Percentiles rank a stretch among this genome's conserved stretches.
These are phyloP conservation scores for Drosophila pullipes DNA, from an alignment of 2,888 invertebrate genomes.

Conservation along the genomic window DNA sequence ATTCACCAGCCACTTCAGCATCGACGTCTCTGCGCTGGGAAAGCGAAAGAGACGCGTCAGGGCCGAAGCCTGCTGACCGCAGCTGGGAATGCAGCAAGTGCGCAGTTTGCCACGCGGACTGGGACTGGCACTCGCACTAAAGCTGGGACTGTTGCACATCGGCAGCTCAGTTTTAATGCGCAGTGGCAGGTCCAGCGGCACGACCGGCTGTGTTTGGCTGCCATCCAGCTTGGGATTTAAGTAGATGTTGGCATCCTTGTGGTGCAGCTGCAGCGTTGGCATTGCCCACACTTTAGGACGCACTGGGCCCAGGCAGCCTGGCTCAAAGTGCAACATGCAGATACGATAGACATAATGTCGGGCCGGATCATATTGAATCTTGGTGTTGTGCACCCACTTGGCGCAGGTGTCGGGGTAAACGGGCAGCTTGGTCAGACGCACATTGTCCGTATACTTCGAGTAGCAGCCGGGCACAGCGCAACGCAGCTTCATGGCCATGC, in stretches of 20 bases:
- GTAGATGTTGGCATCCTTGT: conserved; percentile 47
- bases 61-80: conserved; percentile 38
- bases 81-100: conserved; percentile 62
- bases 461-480: conserved; percentile 77
- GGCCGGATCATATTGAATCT: conserved; percentile 56
- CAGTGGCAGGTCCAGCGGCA: conserved; percentile 37
- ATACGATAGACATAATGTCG: conserved; percentile 68
- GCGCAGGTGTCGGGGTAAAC: conserved; percentile 40
- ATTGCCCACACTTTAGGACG: conserved; percentile 56
- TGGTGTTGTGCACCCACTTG: conserved; percentile 79
- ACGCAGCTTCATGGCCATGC: conserved; percentile 55
- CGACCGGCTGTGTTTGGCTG: not conserved
- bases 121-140: conserved; percentile 56
- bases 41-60: conserved; percentile 63
- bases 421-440: conserved; percentile 69
- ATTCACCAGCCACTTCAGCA: conserved; percentile 74
- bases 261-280: conserved; percentile 63
- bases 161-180: conserved; percentile 43
- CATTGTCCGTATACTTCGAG: conserved; percentile 61
- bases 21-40: conserved; percentile 54
- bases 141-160: conserved; percentile 44
- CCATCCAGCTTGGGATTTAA: conserved; percentile 33
- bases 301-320: conserved; percentile 38
- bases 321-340: conserved; percentile 76
- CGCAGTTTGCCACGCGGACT: conserved; percentile 59